These are phyloP conservation scores for Vombatus ursinus DNA, from an alignment of 2,113 vertebrate species.

Conservation along the genomic window DNA sequence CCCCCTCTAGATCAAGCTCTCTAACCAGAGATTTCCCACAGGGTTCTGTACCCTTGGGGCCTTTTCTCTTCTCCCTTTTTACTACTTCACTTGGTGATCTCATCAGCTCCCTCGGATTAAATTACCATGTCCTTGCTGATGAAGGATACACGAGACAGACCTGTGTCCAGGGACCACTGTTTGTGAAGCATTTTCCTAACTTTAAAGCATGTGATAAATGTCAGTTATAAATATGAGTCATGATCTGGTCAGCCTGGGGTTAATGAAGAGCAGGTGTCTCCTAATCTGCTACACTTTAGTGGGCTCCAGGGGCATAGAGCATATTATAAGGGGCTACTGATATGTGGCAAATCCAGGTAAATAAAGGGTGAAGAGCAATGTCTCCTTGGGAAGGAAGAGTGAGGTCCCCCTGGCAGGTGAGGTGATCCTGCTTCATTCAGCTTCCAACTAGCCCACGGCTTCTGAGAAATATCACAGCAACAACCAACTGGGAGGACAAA, in stretches of 20 bases:
- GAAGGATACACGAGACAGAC: too few relatives aligned
- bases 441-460: not conserved
- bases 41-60: not conserved
- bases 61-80: not conserved
- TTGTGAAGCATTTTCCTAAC: not conserved
- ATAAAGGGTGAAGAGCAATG: not conserved
- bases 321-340: not conserved
- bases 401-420: not conserved
- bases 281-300: not conserved
- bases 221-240: not conserved
- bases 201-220: not conserved
- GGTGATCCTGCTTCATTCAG: too few relatives aligned
- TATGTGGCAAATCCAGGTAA: not conserved
- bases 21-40: not conserved
- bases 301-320: too few relatives aligned
- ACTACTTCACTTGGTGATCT: not conserved
- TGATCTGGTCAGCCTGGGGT: too few relatives aligned
- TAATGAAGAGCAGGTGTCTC: not conserved
- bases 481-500: not conserved
- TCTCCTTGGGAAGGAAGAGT: not conserved
- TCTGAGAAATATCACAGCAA: not conserved
- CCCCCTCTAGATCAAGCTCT: not conserved
- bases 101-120: not conserved
- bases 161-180: not conserved
- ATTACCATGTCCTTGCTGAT: not conserved